These are phyloP conservation scores for Micronisus gabar DNA, from an alignment of 2,113 vertebrate genomes.

Conservation along the genomic window DNA sequence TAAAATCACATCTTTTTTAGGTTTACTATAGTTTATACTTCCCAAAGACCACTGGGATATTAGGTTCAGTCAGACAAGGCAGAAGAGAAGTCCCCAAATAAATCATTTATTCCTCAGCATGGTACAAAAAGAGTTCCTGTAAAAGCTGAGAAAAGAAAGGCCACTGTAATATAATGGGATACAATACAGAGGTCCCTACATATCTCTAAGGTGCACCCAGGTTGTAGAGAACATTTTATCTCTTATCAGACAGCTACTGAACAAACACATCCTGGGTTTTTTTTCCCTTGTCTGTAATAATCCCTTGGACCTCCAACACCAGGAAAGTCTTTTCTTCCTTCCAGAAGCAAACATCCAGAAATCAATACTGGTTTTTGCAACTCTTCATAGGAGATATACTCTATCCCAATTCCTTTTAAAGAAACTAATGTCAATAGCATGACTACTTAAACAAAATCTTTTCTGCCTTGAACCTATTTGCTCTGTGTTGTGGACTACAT, in stretches of 20 bases:
- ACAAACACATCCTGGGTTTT: fast-evolving
- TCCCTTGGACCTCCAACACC: not conserved
- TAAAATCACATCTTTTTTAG: not conserved
- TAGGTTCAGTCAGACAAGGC: not conserved
- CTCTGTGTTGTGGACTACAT: not conserved
- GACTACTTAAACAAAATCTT: not conserved
- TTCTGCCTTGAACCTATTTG: not conserved
- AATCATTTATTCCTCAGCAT: not conserved
- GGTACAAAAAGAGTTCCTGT: not conserved
- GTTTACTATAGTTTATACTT: not conserved
- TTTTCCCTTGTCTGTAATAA: not conserved
- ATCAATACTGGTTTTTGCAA: not conserved
- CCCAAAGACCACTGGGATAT: not conserved
- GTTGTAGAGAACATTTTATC: not conserved
- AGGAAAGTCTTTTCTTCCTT: not conserved
- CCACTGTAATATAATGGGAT: not conserved
- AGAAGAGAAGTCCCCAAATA: not conserved
- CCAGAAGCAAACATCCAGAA: not conserved
- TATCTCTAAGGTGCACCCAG: not conserved
- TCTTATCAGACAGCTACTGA: not conserved
- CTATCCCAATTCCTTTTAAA: not conserved
- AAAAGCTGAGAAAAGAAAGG: not conserved
- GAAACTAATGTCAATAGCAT: not conserved
- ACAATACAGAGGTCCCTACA: not conserved
- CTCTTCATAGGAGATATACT: not conserved